These are phyloP conservation scores for Ophiothrix spiculata DNA, from an alignment of 35 echinoderm and acorn worm genomes.

Conservation along the genomic window DNA sequence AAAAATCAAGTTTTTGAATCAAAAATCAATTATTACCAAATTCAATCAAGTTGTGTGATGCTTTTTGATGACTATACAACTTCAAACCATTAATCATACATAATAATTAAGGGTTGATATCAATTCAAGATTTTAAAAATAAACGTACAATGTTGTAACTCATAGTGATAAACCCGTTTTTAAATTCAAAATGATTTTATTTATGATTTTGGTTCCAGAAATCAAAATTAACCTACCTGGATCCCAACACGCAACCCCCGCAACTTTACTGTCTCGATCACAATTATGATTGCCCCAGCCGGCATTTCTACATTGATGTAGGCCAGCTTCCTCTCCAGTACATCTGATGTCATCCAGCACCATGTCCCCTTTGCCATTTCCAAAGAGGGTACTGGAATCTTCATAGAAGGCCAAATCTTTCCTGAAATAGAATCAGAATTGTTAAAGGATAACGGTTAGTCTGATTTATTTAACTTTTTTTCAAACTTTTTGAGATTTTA, in stretches of 20 bases:
- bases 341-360: constrained; percentile 52
- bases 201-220: neutral
- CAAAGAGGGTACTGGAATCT: neutral
- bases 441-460: neutral
- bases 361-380: neutral
- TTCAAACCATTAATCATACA: neutral
- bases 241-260: constrained; percentile 24
- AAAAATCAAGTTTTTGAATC: too few species aligned
- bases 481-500: too few species aligned
- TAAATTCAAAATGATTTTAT: neutral
- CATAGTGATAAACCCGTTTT: neutral
- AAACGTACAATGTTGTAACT: neutral
- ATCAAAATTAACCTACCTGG: neutral
- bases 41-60: too few species aligned
- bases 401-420: neutral
- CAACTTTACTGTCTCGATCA: constrained; percentile 2
- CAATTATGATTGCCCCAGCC: constrained; percentile 38
- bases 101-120: neutral
- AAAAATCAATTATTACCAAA: too few species aligned
- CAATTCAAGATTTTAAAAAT: neutral
- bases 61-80: neutral
- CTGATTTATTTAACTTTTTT: neutral
- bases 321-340: constrained; percentile 24
- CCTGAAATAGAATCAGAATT: neutral
- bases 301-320: constrained; percentile 11